These are phyloP conservation scores for Heterotilapia buettikoferi DNA, from an alignment of 2,113 vertebrate genomes.

Conservation along the genomic window DNA sequence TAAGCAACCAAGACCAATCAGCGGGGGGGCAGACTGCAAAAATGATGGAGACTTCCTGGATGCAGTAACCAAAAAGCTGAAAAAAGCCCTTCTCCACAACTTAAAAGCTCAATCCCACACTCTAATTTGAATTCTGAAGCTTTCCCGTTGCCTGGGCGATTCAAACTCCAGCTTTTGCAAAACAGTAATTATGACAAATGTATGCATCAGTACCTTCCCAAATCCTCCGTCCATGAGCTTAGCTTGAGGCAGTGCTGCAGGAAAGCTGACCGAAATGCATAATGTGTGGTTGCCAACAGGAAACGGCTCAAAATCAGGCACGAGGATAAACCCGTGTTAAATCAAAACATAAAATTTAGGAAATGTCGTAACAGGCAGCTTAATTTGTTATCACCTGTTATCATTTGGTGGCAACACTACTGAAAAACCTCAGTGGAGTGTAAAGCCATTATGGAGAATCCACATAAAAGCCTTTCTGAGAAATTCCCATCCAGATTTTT, in stretches of 20 bases:
- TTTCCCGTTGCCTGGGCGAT: slow-evolving; percentile 40
- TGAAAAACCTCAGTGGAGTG: not conserved
- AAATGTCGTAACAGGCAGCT: not conserved
- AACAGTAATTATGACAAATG: slow-evolving; percentile 61
- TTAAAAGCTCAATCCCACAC: slow-evolving; percentile 37
- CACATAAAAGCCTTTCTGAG: not conserved
- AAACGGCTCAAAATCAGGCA: not conserved
- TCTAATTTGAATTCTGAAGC: slow-evolving; percentile 52
- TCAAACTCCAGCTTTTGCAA: slow-evolving; percentile 44
- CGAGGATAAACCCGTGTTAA: not conserved
- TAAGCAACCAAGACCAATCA: not conserved
- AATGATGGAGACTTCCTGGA: not conserved
- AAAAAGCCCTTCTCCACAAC: slow-evolving; percentile 22
- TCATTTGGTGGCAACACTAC: not conserved
- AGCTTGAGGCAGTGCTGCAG: slow-evolving; percentile 34
- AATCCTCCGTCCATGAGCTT: slow-evolving; percentile 40
- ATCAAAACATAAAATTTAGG: not conserved
- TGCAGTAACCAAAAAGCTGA: not conserved
- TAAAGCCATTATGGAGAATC: not conserved
- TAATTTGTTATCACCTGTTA: not conserved
- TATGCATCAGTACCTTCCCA: slow-evolving; percentile 46
- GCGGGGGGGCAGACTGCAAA: not conserved
- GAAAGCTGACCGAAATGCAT: slow-evolving; percentile 28
- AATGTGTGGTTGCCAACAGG: slow-evolving; percentile 12
- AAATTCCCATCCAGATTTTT: not conserved